Conservation (phyloP, 2,888 invertebrate genomes). For the Noctua janthe region DNA sequence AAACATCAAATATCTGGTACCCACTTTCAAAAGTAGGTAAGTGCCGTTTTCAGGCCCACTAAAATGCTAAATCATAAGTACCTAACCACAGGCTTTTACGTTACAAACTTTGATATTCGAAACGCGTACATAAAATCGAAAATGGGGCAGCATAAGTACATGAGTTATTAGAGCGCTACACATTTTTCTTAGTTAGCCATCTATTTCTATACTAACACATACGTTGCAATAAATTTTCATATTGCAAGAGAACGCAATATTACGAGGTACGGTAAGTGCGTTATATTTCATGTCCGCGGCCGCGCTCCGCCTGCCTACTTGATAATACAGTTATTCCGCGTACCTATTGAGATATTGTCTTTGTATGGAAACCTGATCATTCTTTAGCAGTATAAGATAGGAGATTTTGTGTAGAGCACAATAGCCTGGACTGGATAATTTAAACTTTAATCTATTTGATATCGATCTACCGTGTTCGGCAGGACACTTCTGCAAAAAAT, state of each 20-base stretch:
- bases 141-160: slow-evolving; percentile 61
- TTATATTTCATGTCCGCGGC: slow-evolving; percentile 87
- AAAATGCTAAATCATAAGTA: slow-evolving; percentile 24
- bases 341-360: slow-evolving; percentile 77
- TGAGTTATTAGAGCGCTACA: slow-evolving; percentile 72
- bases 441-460: slow-evolving; percentile 16
- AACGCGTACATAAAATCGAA: slow-evolving; percentile 57
- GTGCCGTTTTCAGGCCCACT: background rate
- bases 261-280: slow-evolving; percentile 86
- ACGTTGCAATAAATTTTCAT: slow-evolving; percentile 89
- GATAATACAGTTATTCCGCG: slow-evolving; percentile 82
- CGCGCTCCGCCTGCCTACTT: slow-evolving; percentile 79
- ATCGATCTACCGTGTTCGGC: background rate
- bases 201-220: slow-evolving; percentile 80
- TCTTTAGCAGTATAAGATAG: slow-evolving; percentile 36
- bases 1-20: slow-evolving; percentile 13
- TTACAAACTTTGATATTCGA: slow-evolving; percentile 53
- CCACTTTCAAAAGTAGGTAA: background rate
- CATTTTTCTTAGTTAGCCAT: slow-evolving; percentile 82
- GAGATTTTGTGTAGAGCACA: slow-evolving; percentile 5
- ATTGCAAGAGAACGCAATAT: slow-evolving; percentile 89
- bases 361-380: slow-evolving; percentile 67
- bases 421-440: background rate
- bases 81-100: background rate
- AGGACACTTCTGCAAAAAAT: background rate